phyloP scores from a whole-genome alignment of 2,113 vertebrate species.

The Pluvialis apricaria region DNA sequence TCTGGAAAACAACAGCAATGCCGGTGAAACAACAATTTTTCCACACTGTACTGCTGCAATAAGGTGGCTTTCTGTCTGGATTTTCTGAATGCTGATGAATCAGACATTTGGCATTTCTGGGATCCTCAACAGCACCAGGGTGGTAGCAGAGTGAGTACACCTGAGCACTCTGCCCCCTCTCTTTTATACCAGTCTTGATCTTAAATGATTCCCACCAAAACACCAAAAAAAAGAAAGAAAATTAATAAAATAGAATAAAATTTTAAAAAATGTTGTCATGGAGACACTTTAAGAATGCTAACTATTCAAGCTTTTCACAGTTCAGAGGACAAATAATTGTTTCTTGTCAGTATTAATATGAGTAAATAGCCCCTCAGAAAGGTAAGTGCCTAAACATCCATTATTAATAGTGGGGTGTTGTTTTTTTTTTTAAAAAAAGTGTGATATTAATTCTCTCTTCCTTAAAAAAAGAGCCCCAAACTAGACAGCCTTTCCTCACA shows the following conservation, averaged over 20 bases:
- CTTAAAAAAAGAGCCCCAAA: background rate
- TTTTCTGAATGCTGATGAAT: background rate
- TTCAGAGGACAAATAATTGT: background rate
- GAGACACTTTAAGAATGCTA: background rate
- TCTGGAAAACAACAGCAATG: background rate
- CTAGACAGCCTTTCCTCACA: background rate
- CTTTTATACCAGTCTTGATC: background rate
- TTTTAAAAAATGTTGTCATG: background rate
- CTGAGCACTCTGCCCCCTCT: background rate
- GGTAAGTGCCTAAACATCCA: background rate
- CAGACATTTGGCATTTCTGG: background rate
- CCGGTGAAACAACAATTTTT: background rate
- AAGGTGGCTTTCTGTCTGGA: background rate
- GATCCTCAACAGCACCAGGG: background rate
- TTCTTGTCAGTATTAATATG: background rate
- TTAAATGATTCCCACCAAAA: background rate
- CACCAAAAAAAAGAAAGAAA: rapidly evolving
- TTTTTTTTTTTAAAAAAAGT: background rate
- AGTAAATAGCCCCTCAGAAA: background rate
- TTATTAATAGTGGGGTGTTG: background rate
- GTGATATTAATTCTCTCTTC: background rate
- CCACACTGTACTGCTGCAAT: background rate
- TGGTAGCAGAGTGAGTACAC: background rate
- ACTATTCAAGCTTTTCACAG: background rate
- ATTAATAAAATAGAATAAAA: background rate